Conservation (phyloP, 2,797 vertebrate species). For the Scomberomorus guttatus region DNA sequence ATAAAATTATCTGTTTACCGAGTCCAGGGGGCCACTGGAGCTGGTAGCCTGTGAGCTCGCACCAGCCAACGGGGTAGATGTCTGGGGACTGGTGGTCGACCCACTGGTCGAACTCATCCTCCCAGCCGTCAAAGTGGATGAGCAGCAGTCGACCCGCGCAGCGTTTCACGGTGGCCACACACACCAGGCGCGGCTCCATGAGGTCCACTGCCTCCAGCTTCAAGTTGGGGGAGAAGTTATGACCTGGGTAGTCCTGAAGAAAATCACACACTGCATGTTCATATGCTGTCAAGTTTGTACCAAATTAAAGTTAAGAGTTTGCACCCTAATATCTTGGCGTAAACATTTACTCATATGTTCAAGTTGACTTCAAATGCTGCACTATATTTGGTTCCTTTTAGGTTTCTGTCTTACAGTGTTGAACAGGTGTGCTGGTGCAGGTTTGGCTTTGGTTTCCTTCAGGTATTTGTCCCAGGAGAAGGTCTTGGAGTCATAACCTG, state of each 20-base stretch:
- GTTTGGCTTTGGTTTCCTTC: conserved; percentile 84
- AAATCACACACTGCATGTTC: background rate
- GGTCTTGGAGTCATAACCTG: conserved; percentile 87
- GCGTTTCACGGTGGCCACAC: conserved; percentile 93
- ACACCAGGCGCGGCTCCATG: conserved; percentile 97
- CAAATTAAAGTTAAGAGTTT: background rate
- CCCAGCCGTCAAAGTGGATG: conserved; percentile 98
- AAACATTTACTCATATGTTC: background rate
- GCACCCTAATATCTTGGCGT: background rate
- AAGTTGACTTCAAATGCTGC: background rate
- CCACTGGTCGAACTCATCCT: conserved; percentile 97
- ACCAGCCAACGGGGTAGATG: conserved; percentile 97
- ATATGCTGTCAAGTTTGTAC: background rate
- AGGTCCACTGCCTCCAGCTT: conserved; percentile 97
- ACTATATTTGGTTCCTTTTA: background rate
- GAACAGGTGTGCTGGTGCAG: conserved; percentile 90
- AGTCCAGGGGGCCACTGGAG: conserved; percentile 92
- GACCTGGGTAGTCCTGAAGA: conserved; percentile 91
- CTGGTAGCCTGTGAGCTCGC: conserved; percentile 92
- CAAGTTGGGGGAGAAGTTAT: conserved; percentile 91
- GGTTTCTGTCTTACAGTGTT: conserved; percentile 87
- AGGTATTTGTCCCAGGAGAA: conserved; percentile 93
- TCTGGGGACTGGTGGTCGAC: conserved; percentile 95
- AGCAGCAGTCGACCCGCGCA: conserved; percentile 92
- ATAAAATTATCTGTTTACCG: conserved; percentile 77